Conservation (phyloP, 1,140 invertebrate species). For the Liolophura sinensis region DNA sequence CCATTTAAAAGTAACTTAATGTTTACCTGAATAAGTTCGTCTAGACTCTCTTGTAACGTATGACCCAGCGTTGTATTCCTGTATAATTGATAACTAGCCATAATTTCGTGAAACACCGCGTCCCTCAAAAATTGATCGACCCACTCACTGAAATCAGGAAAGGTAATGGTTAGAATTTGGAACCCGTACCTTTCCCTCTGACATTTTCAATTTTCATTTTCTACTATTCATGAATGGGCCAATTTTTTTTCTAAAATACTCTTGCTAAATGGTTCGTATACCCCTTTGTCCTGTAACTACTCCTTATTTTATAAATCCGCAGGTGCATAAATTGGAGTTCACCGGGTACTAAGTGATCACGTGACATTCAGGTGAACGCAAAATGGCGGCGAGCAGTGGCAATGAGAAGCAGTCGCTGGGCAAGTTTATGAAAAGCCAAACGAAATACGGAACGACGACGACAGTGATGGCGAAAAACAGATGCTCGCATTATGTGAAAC, state of each 20-base stretch:
- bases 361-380: constrained; percentile 25
- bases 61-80: constrained; percentile 96
- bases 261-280: not conserved
- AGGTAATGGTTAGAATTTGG: not conserved
- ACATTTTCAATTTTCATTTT: not conserved
- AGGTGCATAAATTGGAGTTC: not conserved
- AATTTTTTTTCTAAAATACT: constrained; percentile 1
- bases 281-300: not conserved
- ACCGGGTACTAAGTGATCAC: constrained; percentile 15
- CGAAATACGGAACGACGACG: constrained; percentile 88
- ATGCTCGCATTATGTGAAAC: constrained; percentile 73
- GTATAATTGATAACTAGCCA: constrained; percentile 82
- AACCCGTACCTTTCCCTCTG: constrained; percentile 2
- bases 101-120: constrained; percentile 1
- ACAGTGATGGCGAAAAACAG: constrained; percentile 63
- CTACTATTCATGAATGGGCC: constrained; percentile 8
- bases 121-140: not conserved
- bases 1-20: not conserved
- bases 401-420: constrained; percentile 83
- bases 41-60: constrained; percentile 93
- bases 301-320: not conserved
- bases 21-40: constrained; percentile 79
- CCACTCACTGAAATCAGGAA: not conserved
- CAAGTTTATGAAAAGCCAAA: constrained; percentile 77
- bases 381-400: constrained; percentile 37